Evolutionary conservation across 2,797 vertebrate genomes (phyloP).

Genomic region (Typhlichthys eigenmanni): DNA sequence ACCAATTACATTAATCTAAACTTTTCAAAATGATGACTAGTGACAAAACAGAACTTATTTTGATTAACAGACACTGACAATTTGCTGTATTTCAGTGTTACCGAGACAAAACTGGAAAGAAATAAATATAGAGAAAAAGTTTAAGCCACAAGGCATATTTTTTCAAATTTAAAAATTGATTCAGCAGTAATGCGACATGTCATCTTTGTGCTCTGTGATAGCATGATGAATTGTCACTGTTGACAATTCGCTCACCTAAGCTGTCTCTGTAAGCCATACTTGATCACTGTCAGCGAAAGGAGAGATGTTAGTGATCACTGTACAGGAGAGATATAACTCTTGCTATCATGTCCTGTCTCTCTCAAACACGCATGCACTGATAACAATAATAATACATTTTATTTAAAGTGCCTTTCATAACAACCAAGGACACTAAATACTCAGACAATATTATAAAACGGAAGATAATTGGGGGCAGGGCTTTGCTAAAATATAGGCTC

Average conservation of each 20-base stretch:
- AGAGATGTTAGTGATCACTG: constrained; percentile 70
- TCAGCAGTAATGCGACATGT: constrained; percentile 73
- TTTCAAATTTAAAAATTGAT: constrained; percentile 66
- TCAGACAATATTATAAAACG: too few species aligned
- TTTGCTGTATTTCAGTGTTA: constrained; percentile 37
- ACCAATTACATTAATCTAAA: too few species aligned
- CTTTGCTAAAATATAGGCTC: too few species aligned
- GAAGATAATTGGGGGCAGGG: too few species aligned
- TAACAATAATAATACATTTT: too few species aligned
- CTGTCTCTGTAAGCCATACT: constrained; percentile 74
- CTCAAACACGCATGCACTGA: background rate
- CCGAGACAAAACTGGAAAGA: constrained; percentile 19
- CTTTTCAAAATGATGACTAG: too few species aligned
- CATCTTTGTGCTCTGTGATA: constrained; percentile 65
- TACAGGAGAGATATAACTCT: constrained; percentile 46
- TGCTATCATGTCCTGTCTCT: constrained; percentile 16
- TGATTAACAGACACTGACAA: constrained; percentile 35
- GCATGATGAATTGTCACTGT: constrained; percentile 78
- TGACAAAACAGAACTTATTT: background rate
- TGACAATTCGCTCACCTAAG: constrained; percentile 76
- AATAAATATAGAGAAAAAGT: constrained; percentile 9
- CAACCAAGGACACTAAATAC: too few species aligned
- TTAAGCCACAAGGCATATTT: constrained; percentile 44
- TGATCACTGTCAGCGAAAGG: constrained; percentile 79
- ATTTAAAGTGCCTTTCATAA: too few species aligned